Conservation (phyloP, 2,888 invertebrate species). For the Choreutis nemorana region DNA sequence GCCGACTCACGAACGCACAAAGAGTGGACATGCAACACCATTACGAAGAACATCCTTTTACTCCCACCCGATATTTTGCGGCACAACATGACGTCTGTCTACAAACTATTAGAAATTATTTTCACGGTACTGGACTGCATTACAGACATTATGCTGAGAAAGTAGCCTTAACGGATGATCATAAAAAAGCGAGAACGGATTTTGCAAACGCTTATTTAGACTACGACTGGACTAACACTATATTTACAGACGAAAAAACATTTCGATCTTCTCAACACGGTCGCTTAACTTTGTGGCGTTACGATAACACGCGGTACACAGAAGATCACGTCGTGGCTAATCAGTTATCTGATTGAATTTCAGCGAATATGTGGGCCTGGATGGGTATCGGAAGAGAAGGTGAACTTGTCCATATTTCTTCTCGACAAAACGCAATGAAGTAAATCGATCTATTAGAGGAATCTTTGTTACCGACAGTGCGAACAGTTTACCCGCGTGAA, state of each 20-base stretch:
- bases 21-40: conserved; percentile 4
- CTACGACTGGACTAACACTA: not conserved
- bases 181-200: not conserved
- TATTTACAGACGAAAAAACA: not conserved
- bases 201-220: not conserved
- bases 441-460: too few relatives aligned
- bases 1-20: conserved; percentile 4
- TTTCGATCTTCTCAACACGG: too few relatives aligned
- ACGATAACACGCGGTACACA: not conserved
- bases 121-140: conserved; percentile 3
- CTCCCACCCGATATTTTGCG: conserved; percentile 4
- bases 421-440: not conserved
- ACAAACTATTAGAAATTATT: conserved; percentile 5
- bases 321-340: not conserved
- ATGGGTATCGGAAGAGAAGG: not conserved
- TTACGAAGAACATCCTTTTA: conserved; percentile 4
- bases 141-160: not conserved
- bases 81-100: conserved; percentile 3
- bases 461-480: not conserved
- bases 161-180: not conserved
- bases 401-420: not conserved
- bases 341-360: not conserved
- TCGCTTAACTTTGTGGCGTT: not conserved
- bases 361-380: not conserved
- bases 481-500: not conserved